Evolutionary conservation across 2,888 invertebrate genomes (phyloP).

Genomic region (Apeira syringaria): DNA sequence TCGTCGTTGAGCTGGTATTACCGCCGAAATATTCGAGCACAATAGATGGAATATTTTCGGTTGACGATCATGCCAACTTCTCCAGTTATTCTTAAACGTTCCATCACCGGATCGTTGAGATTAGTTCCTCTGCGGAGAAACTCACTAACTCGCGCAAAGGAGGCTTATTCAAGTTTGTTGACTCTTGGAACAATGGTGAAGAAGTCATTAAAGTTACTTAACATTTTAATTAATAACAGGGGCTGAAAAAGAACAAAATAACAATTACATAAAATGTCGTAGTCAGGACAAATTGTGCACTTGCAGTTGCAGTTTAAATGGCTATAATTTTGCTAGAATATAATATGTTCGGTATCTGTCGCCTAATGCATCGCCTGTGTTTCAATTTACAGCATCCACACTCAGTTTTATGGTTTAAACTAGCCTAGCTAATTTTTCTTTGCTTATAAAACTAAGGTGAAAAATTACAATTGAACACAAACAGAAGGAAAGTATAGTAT

Average conservation of each 20-base stretch:
- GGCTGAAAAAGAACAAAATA: conserved; percentile 11
- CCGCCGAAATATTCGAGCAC: background rate
- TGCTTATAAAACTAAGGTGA: too few relatives aligned
- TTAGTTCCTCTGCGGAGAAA: conserved; percentile 5
- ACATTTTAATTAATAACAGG: conserved; percentile 14
- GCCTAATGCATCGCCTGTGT: too few relatives aligned
- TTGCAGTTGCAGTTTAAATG: too few relatives aligned
- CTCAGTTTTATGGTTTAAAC: too few relatives aligned
- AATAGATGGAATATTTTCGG: conserved; percentile 5
- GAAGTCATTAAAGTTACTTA: conserved; percentile 5
- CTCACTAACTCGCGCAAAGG: conserved; percentile 3
- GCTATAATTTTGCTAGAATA: too few relatives aligned
- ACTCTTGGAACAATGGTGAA: conserved; percentile 3
- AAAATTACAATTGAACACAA: too few relatives aligned
- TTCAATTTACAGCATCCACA: too few relatives aligned
- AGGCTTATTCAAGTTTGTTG: conserved; percentile 3
- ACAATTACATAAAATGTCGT: too few relatives aligned
- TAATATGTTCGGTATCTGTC: too few relatives aligned
- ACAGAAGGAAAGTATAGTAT: too few relatives aligned
- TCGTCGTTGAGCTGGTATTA: background rate
- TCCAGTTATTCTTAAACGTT: conserved; percentile 3
- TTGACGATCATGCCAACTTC: background rate
- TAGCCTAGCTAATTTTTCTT: too few relatives aligned
- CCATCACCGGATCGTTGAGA: background rate
- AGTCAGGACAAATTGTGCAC: too few relatives aligned